phyloP scores from a whole-genome alignment of 2,797 vertebrate species.

The Cygnus olor region DNA sequence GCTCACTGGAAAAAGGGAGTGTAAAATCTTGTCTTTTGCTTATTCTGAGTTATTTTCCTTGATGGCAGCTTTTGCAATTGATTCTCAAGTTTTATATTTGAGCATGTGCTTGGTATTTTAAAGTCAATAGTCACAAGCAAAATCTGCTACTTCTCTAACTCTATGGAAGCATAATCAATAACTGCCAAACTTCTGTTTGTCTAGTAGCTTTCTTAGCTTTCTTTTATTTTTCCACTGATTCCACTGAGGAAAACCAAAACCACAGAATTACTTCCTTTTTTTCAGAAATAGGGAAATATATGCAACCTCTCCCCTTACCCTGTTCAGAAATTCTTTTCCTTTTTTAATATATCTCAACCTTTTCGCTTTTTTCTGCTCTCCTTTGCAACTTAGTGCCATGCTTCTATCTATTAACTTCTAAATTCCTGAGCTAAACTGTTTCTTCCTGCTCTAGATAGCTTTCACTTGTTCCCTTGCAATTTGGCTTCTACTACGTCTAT shows the following conservation, averaged over 20 bases:
- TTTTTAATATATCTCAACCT: not conserved
- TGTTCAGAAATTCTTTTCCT: not conserved
- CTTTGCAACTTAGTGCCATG: not conserved
- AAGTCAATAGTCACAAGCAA: not conserved
- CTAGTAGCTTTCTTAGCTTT: not conserved
- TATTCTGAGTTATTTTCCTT: not conserved
- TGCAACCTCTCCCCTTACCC: not conserved
- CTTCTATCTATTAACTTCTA: not conserved
- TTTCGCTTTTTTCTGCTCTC: not conserved
- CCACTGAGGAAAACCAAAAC: not conserved
- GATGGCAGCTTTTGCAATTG: not conserved
- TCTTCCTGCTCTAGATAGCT: not conserved
- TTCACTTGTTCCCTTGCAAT: not conserved
- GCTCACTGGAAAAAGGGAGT: not conserved
- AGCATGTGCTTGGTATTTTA: not conserved
- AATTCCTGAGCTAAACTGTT: not conserved
- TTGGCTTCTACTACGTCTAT: not conserved
- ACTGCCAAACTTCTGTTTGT: not conserved
- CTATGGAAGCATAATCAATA: not conserved
- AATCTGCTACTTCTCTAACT: not conserved
- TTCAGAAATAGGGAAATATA: not conserved
- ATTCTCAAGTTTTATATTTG: not conserved
- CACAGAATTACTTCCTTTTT: not conserved
- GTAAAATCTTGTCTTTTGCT: not conserved
- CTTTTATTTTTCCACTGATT: not conserved